Evolutionary conservation across 2,113 vertebrate species (phyloP).

Genomic region (Onychostruthus taczanowskii): DNA sequence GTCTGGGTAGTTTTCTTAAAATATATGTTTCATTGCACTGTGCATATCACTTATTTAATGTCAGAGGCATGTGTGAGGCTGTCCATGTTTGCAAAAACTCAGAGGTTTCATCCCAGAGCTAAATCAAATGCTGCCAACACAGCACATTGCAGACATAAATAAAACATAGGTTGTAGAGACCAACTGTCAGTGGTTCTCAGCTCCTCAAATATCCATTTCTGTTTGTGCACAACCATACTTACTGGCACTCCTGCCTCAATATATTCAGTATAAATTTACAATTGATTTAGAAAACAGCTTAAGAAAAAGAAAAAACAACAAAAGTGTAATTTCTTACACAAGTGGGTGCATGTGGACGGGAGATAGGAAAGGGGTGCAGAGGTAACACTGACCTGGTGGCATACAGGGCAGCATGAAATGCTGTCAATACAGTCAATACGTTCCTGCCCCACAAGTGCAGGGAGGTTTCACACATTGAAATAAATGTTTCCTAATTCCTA

Average conservation of each 20-base stretch:
- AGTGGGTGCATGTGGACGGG: background rate
- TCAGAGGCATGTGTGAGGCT: background rate
- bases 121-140: background rate
- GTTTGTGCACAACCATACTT: background rate
- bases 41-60: background rate
- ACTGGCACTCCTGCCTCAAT: background rate
- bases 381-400: background rate
- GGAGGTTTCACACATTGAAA: background rate
- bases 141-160: conserved; percentile 9
- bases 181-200: background rate
- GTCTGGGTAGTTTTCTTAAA: background rate
- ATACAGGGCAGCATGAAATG: background rate
- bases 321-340: background rate
- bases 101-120: background rate
- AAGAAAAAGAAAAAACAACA: too few relatives aligned
- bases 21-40: background rate
- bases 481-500: background rate
- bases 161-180: background rate
- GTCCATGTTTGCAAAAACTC: background rate
- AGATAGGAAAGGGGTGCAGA: background rate
- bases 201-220: background rate
- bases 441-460: background rate
- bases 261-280: background rate
- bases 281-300: background rate
- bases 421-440: background rate